Conservation (phyloP, 2,797 vertebrate species). For the Myiotriccus ornatus region DNA sequence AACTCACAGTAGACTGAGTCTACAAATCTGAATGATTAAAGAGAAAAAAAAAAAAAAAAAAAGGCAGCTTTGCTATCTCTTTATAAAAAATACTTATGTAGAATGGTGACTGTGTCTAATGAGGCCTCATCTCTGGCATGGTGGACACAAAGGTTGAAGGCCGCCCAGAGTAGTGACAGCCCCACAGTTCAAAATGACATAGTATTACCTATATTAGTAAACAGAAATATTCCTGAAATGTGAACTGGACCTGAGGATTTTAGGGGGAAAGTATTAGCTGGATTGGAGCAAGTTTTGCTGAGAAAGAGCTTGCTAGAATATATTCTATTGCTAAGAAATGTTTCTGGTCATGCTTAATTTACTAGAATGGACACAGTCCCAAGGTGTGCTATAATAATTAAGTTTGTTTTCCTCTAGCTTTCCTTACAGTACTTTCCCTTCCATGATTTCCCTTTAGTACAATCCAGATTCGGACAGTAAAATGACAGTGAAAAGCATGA, state of each 20-base stretch:
- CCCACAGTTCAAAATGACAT: background rate
- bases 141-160: background rate
- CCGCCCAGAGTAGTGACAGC: background rate
- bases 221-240: background rate
- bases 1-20: background rate
- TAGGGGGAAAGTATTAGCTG: background rate
- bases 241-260: background rate
- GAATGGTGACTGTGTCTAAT: background rate
- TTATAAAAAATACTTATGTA: background rate
- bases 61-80: background rate
- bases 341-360: background rate
- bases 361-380: background rate
- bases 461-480: background rate
- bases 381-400: background rate
- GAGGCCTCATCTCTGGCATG: background rate
- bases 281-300: background rate
- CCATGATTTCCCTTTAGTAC: background rate
- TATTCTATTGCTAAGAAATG: background rate
- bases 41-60: background rate
- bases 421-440: background rate
- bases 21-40: rapidly evolving
- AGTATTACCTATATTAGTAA: background rate
- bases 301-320: background rate
- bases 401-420: background rate
- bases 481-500: background rate